These are phyloP conservation scores for Porites australiensis DNA, from an alignment of 64 coral and sea anemone species.

Conservation along the genomic window DNA sequence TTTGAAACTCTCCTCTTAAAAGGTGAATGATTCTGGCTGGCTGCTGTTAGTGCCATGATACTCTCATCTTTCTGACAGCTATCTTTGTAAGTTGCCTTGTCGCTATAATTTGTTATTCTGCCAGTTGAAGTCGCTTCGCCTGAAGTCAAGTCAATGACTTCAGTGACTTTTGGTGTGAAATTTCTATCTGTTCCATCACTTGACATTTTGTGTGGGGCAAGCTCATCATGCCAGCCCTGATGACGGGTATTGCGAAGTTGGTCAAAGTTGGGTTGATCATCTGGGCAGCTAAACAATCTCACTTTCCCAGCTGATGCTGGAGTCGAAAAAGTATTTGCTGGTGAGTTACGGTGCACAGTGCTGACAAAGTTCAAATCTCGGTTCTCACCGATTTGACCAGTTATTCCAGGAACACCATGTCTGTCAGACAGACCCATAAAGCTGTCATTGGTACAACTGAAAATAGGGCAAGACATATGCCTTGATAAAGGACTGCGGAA, in stretches of 20 bases:
- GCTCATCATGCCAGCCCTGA: neutral
- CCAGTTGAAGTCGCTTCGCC: neutral
- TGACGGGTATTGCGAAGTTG: neutral
- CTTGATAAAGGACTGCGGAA: conserved; percentile 34
- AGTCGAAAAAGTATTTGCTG: neutral
- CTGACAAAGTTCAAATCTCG: neutral
- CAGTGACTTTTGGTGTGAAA: neutral
- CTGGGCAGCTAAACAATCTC: conserved; percentile 7
- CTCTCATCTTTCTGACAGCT: neutral
- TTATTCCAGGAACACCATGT: neutral
- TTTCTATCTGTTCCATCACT: neutral
- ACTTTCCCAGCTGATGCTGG: neutral
- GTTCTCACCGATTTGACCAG: neutral
- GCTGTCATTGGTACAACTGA: neutral
- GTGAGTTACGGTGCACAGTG: neutral
- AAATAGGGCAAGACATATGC: conserved; percentile 55
- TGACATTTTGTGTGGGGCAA: neutral
- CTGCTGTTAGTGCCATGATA: neutral
- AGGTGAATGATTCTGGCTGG: neutral
- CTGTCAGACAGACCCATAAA: neutral
- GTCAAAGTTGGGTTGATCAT: neutral
- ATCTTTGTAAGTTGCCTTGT: neutral
- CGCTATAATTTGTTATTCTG: neutral
- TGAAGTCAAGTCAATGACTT: conserved; percentile 23
- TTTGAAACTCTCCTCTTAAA: neutral